Evolutionary conservation across 2,888 invertebrate genomes (phyloP).

Genomic region (Epirrhoe alternata): DNA sequence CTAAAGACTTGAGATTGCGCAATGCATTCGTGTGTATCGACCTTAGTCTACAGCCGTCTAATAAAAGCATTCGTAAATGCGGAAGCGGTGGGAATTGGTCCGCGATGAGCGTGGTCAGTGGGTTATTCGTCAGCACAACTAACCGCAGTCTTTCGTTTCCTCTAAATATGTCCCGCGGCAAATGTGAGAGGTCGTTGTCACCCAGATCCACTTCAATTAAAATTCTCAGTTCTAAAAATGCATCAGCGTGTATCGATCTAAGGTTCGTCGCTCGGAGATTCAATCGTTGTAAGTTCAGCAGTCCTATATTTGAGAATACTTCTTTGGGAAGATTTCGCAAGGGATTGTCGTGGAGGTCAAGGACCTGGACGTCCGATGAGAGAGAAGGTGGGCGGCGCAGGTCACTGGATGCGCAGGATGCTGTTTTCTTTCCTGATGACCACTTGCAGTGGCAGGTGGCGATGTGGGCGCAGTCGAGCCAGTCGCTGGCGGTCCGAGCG

Average conservation of each 20-base stretch:
- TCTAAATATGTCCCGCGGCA: conserved; percentile 92
- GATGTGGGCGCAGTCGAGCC: conserved; percentile 95
- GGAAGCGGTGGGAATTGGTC: conserved; percentile 93
- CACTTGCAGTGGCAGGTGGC: conserved; percentile 95
- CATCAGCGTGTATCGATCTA: conserved; percentile 91
- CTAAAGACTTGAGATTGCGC: conserved; percentile 89
- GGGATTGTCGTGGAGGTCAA: conserved; percentile 93
- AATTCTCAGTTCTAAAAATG: conserved; percentile 94
- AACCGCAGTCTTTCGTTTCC: conserved; percentile 93
- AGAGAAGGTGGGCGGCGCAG: conserved; percentile 90
- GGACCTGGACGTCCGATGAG: conserved; percentile 86
- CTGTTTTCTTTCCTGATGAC: conserved; percentile 96
- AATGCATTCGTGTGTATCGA: conserved; percentile 91
- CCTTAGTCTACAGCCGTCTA: conserved; percentile 92
- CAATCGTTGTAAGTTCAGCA: conserved; percentile 93
- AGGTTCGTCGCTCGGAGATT: conserved; percentile 91
- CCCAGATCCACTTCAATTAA: conserved; percentile 94
- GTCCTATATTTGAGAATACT: conserved; percentile 91
- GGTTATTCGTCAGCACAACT: conserved; percentile 93
- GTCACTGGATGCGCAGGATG: conserved; percentile 92
- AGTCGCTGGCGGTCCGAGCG: conserved; percentile 87
- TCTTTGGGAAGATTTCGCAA: conserved; percentile 90
- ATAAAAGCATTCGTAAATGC: conserved; percentile 91
- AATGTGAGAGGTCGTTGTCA: conserved; percentile 90
- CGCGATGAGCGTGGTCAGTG: conserved; percentile 88